Evolutionary conservation across 92 coral and sea anemone species (phyloP), one percentile per base, ranked within the genome.

Genomic region (Epizoanthus ramosus): DNA sequence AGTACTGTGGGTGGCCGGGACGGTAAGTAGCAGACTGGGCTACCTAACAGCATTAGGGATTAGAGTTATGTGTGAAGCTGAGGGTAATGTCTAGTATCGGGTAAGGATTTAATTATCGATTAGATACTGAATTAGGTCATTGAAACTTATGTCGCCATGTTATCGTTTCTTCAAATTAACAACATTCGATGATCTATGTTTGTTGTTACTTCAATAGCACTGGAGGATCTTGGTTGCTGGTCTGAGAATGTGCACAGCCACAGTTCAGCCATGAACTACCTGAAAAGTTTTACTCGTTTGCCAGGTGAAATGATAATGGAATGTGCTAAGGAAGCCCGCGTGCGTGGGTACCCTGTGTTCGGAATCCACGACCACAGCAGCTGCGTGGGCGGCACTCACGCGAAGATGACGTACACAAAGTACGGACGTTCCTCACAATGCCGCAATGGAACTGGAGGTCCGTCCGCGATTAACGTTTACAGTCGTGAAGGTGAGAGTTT

Each of bases 161-260:
- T 47, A 47, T 47, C 5, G 53, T 8, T 6, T 8, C 12, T 47
- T 2, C 53, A 47, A 47, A 47, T 47, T 7, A 47, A 47, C 53
- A 47, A 47, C 53, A 10, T 14, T 65, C 22, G 39, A 19, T 5
- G 23, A 13, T 21, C 31, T 59, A 13, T 77, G 14, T 63, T 37
- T 3, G 43, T 37, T 37, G 17, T 19, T 52, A 17, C 15, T 9
- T 50, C 54, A 50, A 63, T 57, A 77, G 82, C 82, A 19, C 56
- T 77, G 45, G 71, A 77, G 16, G 47, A 61, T 24, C 50, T 77
- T 8, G 82, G 82, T 35, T 77, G 82, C 52, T 77, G 82, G 82
- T 5, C 71, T 25, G 82, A 77, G 37, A 63, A 14, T 21, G 8
- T 39, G 47, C 37, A 21, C 23, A 77, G 57, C 28, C 9, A 12